Evolutionary conservation across 2,888 invertebrate genomes (phyloP), one percentile per base, ranked within the genome.

Genomic region (Luperina nickerlii): DNA sequence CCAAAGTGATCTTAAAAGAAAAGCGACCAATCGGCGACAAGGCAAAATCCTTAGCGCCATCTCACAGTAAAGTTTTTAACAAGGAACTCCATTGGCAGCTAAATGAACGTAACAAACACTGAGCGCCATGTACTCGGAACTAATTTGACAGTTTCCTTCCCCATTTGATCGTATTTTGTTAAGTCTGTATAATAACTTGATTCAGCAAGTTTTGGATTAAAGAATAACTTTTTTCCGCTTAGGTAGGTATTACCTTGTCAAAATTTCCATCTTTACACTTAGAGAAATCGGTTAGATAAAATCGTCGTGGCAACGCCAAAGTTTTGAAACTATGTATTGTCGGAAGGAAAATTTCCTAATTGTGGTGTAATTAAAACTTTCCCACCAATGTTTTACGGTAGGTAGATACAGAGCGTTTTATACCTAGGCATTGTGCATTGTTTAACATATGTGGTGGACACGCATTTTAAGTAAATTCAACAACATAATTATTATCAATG

Each of bases 401-500:
- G 27, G 18, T 27, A 51, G 27, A 4, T 32, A 69, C 45, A 67
- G 57, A 32, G 18, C 27, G 27, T 18, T 8, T 27, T 18, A 73
- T 70, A 81, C 11, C 38, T n/a, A 9, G 38, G 48, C 66, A 60
- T 81, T 84, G 74, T 78, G 71, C 69, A 81, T 85, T 87, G 85
- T 81, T 69, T 38, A 74, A 68, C 48, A 0, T 51, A 18, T 75
- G 72, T 73, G 32, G 32, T 9, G 63, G 18, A 48, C 65, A 67
- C 18, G 66, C 62, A 73, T 63, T 54, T 9, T 65, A 67, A 60
- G 51, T 45, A n/a, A 45, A 65, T 68, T 57, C 24, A 63, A 65
- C 20, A 8, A 38, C 7, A 15, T 66, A 38, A 38, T 38, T 38
- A 32, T 38, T 1, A n/a, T 20, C 32, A 32, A 18, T 57, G 38